A percentile compares a stretch with the other conserved stretches of the same genome.
These are phyloP conservation scores for Chrysoperla carnea DNA, from an alignment of 1,140 invertebrate species.

Conservation along the genomic window DNA sequence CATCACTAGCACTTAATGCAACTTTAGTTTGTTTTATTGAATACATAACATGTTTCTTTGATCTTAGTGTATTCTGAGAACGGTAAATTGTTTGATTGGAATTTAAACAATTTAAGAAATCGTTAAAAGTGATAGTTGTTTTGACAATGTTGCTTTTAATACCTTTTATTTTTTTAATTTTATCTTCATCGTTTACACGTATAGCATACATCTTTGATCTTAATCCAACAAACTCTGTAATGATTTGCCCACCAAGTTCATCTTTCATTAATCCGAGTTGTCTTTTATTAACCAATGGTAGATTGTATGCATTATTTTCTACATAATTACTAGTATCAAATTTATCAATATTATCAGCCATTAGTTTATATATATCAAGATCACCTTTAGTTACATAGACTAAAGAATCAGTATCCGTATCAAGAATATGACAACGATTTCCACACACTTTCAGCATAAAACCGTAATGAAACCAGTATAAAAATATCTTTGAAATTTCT, in stretches of 20 bases:
- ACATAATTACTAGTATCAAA: conserved; percentile 4
- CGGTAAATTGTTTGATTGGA: too few relatives aligned
- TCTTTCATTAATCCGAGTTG: conserved; percentile 25
- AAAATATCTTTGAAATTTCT: conserved; percentile 19
- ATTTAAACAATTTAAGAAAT: too few relatives aligned
- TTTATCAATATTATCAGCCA: conserved; percentile 2
- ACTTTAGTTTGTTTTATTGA: too few relatives aligned
- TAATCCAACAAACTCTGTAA: conserved; percentile 17
- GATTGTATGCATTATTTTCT: conserved; percentile 1
- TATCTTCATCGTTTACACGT: not conserved
- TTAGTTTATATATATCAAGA: conserved; percentile 2
- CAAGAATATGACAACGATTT: too few relatives aligned
- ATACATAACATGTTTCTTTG: too few relatives aligned
- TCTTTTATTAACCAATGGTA: conserved; percentile 17
- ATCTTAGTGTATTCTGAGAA: too few relatives aligned
- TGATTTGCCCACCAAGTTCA: conserved; percentile 15
- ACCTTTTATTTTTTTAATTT: too few relatives aligned
- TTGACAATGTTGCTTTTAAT: too few relatives aligned
- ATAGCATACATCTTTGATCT: conserved; percentile 18
- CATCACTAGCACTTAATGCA: too few relatives aligned
- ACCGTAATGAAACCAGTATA: conserved; percentile 17
- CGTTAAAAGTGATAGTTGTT: too few relatives aligned
- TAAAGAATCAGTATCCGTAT: too few relatives aligned
- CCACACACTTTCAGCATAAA: conserved; percentile 3
- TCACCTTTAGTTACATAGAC: too few relatives aligned